Evolutionary conservation across 2,888 invertebrate genomes (phyloP).

Genomic region (Drosophila birchii): DNA sequence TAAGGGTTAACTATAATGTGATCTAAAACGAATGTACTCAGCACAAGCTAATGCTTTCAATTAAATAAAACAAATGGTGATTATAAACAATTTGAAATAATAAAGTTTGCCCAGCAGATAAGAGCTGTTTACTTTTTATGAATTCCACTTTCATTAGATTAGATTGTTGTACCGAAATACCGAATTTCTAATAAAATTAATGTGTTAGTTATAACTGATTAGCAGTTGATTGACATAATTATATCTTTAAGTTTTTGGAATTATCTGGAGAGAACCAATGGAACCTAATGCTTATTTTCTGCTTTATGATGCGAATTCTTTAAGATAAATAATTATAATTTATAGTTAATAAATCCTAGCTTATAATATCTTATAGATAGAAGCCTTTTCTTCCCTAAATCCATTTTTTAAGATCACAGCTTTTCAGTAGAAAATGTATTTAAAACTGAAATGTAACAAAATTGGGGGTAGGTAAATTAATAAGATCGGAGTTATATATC

Average conservation of each 20-base stretch:
- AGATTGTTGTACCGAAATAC: constrained; percentile 10
- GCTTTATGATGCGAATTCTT: neutral
- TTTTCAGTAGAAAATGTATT: too few species aligned
- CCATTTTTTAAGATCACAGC: too few species aligned
- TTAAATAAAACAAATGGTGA: neutral
- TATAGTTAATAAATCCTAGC: neutral
- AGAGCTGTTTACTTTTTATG: constrained; percentile 6
- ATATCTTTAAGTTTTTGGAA: neutral
- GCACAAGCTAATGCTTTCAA: neutral
- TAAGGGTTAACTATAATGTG: neutral
- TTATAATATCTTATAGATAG: neutral
- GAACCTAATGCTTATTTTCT: neutral
- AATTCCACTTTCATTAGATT: neutral
- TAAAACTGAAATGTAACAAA: too few species aligned
- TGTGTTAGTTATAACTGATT: constrained; percentile 6
- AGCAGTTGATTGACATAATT: constrained; percentile 7
- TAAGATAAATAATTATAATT: neutral
- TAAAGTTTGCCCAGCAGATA: neutral
- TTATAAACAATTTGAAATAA: neutral
- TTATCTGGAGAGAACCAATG: neutral
- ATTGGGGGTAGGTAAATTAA: too few species aligned
- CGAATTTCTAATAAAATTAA: neutral
- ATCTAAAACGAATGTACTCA: neutral
- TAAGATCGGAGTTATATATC: too few species aligned
- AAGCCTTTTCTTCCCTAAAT: too few species aligned